Base-by-base conservation (phyloP, 2,888 invertebrate genomes). In the Torymus tubicola region DNA sequence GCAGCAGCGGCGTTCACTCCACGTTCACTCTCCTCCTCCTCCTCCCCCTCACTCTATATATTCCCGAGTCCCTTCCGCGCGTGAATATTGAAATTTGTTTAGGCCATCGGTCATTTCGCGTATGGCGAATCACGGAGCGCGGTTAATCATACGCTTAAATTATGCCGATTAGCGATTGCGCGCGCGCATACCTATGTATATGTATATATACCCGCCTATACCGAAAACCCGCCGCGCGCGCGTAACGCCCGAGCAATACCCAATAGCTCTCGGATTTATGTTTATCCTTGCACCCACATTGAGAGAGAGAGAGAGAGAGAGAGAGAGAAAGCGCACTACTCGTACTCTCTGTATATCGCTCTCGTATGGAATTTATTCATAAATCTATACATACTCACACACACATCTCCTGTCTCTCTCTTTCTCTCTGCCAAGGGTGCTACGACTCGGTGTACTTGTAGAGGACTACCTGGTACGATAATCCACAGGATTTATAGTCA, bases 91-190 rank as follows among this genome's bases (percentile, higher is more conserved):
- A 82, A 85, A 83, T 84, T 84, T 69, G 69, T 83, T 73, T 81
- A 80, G 64, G 71, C 73, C 76, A 77, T 80, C 81, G 77, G 69
- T 79, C 75, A 82, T 68, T 72, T 50, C 68, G 76, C 16, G 74
- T 14, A 14, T 50, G 80, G 57, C 78, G 77, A 80, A 82, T 78
- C 75, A 70, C 74, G 72, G 72, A 80, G 58, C 77, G 85, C 78
- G 84, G 84, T 86, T 86, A 86, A 87, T 86, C 87, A 83, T 84
- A 85, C 84, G 83, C 86, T 87, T 85, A 86, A 87, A 87, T 87
- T 86, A 84, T 86, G 85, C 85, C 84, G 86, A 88, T 86, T 86
- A 85, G 85, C 86, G 84, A 85, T 85, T 84, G 83, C 84, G 78
- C 83, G 81, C 42, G 8, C 1, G 8, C 8, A 0, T 8, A 42